Evolutionary conservation across 2,888 invertebrate genomes (phyloP).

Genomic region (Cynaeus angustus): DNA sequence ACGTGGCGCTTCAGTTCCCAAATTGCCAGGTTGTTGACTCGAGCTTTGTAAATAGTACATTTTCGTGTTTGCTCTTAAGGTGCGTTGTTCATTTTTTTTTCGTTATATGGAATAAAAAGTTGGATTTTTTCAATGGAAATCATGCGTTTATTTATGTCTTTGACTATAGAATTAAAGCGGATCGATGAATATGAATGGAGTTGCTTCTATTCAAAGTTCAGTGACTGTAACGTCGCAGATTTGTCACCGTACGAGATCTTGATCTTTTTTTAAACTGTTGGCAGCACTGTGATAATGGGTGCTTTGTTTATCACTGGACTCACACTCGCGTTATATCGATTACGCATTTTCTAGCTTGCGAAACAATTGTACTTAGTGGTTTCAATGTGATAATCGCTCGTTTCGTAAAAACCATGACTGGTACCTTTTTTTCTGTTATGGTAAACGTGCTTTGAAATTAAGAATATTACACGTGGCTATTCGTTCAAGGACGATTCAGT

Average conservation of each 20-base stretch:
- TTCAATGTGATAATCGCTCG: conserved; percentile 1
- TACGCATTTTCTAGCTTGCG: background rate
- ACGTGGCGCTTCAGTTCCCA: background rate
- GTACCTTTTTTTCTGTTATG: background rate
- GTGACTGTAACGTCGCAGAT: background rate
- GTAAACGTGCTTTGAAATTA: background rate
- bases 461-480: no score
- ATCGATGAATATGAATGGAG: conserved; percentile 10
- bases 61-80: background rate
- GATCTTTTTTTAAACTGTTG: background rate
- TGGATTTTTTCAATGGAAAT: no score
- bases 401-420: no score
- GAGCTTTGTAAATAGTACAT: conserved; percentile 1
- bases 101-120: no score
- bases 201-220: background rate
- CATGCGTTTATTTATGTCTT: conserved; percentile 1
- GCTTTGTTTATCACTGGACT: no score
- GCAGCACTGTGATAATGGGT: background rate
- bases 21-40: conserved; percentile 17
- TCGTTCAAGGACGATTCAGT: no score
- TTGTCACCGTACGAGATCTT: no score
- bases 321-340: no score
- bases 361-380: background rate
- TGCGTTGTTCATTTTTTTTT: no score
- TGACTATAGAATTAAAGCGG: background rate